These are phyloP conservation scores for Ochotona curzoniae DNA, from an alignment of 2,113 vertebrate genomes.

Conservation along the genomic window DNA sequence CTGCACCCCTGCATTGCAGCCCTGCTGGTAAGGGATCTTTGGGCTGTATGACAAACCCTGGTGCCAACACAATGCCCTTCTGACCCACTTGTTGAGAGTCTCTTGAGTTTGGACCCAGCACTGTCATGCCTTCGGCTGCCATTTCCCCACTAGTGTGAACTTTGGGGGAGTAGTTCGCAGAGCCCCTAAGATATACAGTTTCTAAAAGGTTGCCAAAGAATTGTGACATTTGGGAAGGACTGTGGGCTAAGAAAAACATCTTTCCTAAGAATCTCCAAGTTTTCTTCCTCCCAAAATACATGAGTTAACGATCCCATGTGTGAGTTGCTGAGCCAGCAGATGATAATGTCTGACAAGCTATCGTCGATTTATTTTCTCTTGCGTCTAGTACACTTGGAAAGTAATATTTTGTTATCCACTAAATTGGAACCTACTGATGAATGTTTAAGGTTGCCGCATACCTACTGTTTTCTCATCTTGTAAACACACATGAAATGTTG, in stretches of 20 bases:
- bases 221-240: slow-evolving; percentile 75
- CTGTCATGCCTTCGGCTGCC: background rate
- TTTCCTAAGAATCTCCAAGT: slow-evolving; percentile 76
- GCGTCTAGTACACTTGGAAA: slow-evolving; percentile 73
- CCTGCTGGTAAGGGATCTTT: background rate
- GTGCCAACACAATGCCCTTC: background rate
- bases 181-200: slow-evolving; percentile 56
- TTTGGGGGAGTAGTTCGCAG: slow-evolving; percentile 54
- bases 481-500: slow-evolving; percentile 26
- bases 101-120: background rate
- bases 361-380: slow-evolving; percentile 81
- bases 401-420: slow-evolving; percentile 69
- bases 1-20: background rate
- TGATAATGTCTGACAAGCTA: slow-evolving; percentile 67
- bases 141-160: slow-evolving; percentile 61
- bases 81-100: background rate
- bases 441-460: slow-evolving; percentile 66
- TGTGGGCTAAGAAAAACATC: slow-evolving; percentile 74
- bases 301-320: slow-evolving; percentile 81
- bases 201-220: slow-evolving; percentile 72
- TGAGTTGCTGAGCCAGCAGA: slow-evolving; percentile 65
- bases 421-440: slow-evolving; percentile 71
- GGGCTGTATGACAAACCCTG: background rate
- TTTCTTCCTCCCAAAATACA: slow-evolving; percentile 72
- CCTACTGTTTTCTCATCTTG: slow-evolving; percentile 14